Conservation (phyloP, 1,140 invertebrate species). For the Lysiphlebus fabarum region DNA sequence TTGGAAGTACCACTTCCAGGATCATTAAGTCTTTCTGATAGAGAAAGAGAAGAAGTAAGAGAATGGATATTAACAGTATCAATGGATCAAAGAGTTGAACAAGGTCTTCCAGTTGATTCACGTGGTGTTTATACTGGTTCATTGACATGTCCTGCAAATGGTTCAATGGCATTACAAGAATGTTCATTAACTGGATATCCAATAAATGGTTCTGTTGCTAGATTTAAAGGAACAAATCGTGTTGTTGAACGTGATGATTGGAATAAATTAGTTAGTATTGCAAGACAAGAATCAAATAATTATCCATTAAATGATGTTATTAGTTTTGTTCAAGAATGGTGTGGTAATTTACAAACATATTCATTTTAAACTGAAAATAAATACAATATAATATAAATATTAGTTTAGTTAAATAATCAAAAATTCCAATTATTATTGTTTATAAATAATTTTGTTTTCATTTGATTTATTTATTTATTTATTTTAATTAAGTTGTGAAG, state of each 20-base stretch:
- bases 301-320: constrained; percentile 69
- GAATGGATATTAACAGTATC: constrained; percentile 95
- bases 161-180: constrained; percentile 29
- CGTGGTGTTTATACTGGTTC: constrained; percentile 47
- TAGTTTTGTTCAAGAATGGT: constrained; percentile 75
- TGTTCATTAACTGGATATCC: constrained; percentile 49
- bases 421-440: not conserved
- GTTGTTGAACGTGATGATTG: constrained; percentile 84
- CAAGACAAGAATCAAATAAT: constrained; percentile 64
- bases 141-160: constrained; percentile 29
- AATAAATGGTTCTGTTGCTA: constrained; percentile 37
- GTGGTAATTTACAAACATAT: constrained; percentile 57
- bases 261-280: constrained; percentile 81
- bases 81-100: constrained; percentile 90
- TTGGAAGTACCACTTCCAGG: constrained; percentile 78
- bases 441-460: not conserved
- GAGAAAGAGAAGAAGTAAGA: constrained; percentile 78
- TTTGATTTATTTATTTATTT: too few relatives aligned
- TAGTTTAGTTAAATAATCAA: not conserved
- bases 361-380: too few relatives aligned
- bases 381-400: too few relatives aligned
- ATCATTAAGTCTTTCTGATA: constrained; percentile 56
- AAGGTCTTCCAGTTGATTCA: constrained; percentile 53
- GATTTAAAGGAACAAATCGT: constrained; percentile 42
- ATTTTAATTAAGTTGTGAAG: too few relatives aligned